phyloP scores from a whole-genome alignment of 2,113 vertebrate species.

The Spizaetus ornatus region DNA sequence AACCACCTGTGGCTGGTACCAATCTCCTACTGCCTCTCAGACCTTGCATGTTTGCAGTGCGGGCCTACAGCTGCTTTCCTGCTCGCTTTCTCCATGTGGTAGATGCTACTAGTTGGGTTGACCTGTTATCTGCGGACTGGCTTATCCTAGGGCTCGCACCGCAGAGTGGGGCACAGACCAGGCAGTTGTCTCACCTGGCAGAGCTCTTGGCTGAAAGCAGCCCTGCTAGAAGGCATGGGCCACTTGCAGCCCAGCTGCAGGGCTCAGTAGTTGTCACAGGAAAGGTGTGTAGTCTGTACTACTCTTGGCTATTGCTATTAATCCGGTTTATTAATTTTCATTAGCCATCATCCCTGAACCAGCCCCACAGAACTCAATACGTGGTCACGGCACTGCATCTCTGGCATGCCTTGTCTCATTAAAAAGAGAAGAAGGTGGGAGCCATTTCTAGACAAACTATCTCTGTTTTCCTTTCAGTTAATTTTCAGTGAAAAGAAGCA shows the following conservation, averaged over 20 bases:
- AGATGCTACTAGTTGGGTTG: background rate
- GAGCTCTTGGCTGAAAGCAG: background rate
- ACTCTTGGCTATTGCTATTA: background rate
- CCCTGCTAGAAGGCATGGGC: background rate
- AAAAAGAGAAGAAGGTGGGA: background rate
- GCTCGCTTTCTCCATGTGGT: fast-evolving
- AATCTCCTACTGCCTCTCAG: background rate
- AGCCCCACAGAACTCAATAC: background rate
- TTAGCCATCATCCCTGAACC: fast-evolving
- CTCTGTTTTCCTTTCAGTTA: background rate
- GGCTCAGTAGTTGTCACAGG: background rate
- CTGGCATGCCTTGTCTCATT: background rate
- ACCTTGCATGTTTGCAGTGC: background rate
- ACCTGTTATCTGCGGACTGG: background rate
- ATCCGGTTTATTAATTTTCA: background rate
- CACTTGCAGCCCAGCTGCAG: background rate
- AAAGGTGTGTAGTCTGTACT: background rate
- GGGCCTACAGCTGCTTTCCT: background rate
- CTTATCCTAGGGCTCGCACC: background rate
- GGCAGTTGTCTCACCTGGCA: background rate
- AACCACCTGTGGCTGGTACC: background rate
- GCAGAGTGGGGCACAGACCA: background rate
- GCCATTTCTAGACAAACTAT: background rate
- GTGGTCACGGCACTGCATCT: fast-evolving
- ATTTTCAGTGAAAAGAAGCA: background rate